Evolutionary conservation across 2,113 vertebrate species (phyloP).

Genomic region (Oryzias javanicus): DNA sequence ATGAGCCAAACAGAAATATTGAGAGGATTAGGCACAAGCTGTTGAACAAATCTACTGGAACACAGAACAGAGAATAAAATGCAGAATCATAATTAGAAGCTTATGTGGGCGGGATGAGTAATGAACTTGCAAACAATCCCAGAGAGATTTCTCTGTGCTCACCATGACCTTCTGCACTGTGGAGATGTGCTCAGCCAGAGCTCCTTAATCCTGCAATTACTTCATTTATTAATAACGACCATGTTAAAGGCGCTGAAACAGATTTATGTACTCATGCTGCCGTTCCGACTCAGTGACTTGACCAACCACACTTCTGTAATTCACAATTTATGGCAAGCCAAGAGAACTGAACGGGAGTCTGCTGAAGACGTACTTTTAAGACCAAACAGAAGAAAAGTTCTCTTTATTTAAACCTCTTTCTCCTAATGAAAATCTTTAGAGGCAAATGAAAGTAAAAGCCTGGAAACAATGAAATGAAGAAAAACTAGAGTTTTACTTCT

Average conservation of each 20-base stretch:
- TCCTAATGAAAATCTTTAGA: too few species aligned
- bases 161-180: conserved; percentile 14
- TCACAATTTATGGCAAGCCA: neutral
- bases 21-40: conserved; percentile 38
- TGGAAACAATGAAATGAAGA: too few species aligned
- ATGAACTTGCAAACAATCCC: conserved; percentile 25
- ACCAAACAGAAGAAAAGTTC: too few species aligned
- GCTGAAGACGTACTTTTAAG: too few species aligned
- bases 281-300: neutral
- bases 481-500: too few species aligned
- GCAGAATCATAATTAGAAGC: conserved; percentile 48
- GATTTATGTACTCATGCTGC: neutral
- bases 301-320: neutral
- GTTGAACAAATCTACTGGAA: conserved; percentile 35
- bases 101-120: conserved; percentile 42
- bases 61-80: conserved; percentile 43
- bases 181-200: neutral
- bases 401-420: too few species aligned
- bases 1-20: conserved; percentile 22
- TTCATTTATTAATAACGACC: conserved; percentile 10
- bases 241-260: neutral
- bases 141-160: conserved; percentile 22
- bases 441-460: too few species aligned
- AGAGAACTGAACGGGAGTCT: neutral
- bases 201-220: conserved; percentile 8